Evolutionary conservation across 1,140 invertebrate species (phyloP), one percentile per base, ranked within the genome.

Genomic region (Chrysoperla carnea): DNA sequence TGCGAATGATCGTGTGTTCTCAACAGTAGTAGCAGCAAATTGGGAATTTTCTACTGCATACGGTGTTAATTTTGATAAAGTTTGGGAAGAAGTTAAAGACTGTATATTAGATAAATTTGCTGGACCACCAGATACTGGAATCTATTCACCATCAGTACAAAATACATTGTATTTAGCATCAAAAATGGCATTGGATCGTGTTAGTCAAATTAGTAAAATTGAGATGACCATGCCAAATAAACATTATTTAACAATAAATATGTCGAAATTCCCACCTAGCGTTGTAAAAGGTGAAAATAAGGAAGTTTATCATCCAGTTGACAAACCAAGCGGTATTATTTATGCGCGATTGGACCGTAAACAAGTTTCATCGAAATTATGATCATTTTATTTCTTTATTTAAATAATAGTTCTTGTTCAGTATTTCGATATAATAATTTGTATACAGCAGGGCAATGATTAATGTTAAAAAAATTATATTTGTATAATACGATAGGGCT

Each of bases 161-260:
- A 72, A 84, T 48, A 84, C 81, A 0, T 53, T 84, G 8, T 83
- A 82, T 52, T 60, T 79, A 11, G 68, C 76, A 0, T 72, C 80
- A 48, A 76, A 74, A 50, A 60, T 67, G 40, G 69, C 76, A 8
- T 54, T 84, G 31, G 71, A 78, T 55, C 60, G 40, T 52, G 49
- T 43, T 43, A 58, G 60, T 38, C 62, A 79, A 69, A 72, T 82
- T 33, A 57, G 61, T 1, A 69, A 70, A 48, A 77, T 84, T 27
- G 73, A 75, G 43, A 82, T 84, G 69, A 66, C 67, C 41, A 76
- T 84, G 73, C 81, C 82, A 0, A 85, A 84, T 54, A 82, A 79
- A 50, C 82, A 85, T 57, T 84, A 84, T 53, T 72, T 78, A 47
- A 71, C 72, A 41, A 67, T 83, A 12, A 79, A 85, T 54, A 66